Conservation (phyloP, 2,888 invertebrate species). For the Drosophila bunnanda region DNA sequence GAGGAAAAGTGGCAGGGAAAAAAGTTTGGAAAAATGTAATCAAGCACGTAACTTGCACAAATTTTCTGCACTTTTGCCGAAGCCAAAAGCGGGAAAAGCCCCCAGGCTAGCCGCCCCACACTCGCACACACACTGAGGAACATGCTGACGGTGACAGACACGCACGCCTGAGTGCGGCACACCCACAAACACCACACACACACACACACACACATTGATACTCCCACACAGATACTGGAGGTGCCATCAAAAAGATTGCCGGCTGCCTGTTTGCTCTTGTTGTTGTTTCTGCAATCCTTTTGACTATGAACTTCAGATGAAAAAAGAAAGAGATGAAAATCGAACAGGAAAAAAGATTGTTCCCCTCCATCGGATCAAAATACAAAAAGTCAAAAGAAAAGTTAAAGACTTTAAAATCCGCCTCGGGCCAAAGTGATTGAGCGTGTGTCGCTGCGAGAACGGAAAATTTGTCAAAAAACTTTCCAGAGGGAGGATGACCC, state of each 20-base stretch:
- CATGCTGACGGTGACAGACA: constrained; percentile 41
- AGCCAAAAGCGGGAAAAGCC: constrained; percentile 59
- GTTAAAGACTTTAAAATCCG: constrained; percentile 76
- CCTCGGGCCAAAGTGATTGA: constrained; percentile 71
- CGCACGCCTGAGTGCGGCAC: constrained; percentile 53
- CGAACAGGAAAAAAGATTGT: constrained; percentile 39
- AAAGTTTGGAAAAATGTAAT: constrained; percentile 74
- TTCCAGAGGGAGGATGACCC: constrained; percentile 27
- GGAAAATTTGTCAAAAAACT: constrained; percentile 63
- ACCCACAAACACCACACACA: constrained; percentile 39
- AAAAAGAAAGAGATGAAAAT: constrained; percentile 16
- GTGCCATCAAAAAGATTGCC: constrained; percentile 69
- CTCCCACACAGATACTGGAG: constrained; percentile 35
- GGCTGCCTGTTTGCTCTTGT: constrained; percentile 47
- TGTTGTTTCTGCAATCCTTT: constrained; percentile 68
- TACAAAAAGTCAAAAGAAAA: constrained; percentile 71
- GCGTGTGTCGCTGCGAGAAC: constrained; percentile 56
- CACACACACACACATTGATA: constrained; percentile 6
- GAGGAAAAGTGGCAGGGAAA: constrained; percentile 32
- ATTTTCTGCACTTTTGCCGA: constrained; percentile 77
- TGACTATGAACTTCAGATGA: constrained; percentile 54
- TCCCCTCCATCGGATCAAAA: constrained; percentile 40
- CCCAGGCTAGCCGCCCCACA: constrained; percentile 51
- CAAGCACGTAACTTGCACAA: constrained; percentile 79
- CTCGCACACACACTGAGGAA: constrained; percentile 18